Evolutionary conservation across 1,140 invertebrate species (phyloP), one percentile per base, ranked within the genome.

Genomic region (Scaptomyza pallida): DNA sequence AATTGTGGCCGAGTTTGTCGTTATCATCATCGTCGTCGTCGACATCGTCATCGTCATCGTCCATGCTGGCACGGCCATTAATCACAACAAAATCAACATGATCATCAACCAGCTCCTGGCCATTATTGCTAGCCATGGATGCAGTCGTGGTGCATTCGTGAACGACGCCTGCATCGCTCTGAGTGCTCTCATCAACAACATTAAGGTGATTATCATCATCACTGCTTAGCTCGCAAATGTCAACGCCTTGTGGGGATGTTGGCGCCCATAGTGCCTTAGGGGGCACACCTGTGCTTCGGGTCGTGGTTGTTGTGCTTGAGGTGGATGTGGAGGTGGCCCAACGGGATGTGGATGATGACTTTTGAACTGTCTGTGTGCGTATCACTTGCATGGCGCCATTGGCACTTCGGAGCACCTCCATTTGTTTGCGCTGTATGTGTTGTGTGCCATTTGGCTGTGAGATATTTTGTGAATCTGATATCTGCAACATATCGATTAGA

Each of bases 361-460:
- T 91, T 77, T 91, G 88, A 45, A 93, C 91, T 48, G 92, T 93
- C 56, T 93, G 92, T 41, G 92, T 91, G 82, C 92, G 92, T 76
- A 93, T 92, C 59, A 93, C 92, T 78, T 93, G 92, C 76, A 93
- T 80, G 55, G 90, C 89, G 55, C 92, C 92, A 60, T 92, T 92
- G 52, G 92, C 91, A 62, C 92, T 91, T 61, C 90, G 92, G 63
- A 93, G 91, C 54, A 93, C 92, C 85, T 93, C 92, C 72, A 93
- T 89, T 75, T 93, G 92, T 76, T 93, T 92, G 68, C 92, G 92
- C 73, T 92, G 92, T 75, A 90, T 91, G 71, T 92, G 92, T 75
- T 93, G 92, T 72, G 85, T 91, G 74, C 91, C 91, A 35, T 91
- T 89, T 33, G 90, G 78, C 64, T 91, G 85, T 81, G 89, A 89